Evolutionary conservation across 2,888 invertebrate genomes (phyloP).

Genomic region (Cataglyphis altisquamis): DNA sequence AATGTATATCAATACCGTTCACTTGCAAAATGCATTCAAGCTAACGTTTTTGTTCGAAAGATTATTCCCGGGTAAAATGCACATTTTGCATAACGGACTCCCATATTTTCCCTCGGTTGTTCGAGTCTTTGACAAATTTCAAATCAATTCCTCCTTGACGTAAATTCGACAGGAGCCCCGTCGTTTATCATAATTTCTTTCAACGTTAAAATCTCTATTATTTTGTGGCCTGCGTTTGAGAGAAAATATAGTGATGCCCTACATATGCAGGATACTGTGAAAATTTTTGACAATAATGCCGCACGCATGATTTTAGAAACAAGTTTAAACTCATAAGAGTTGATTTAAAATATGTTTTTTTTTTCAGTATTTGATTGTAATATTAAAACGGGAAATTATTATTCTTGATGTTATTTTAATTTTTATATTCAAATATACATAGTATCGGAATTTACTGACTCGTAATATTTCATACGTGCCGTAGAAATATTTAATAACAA

Average conservation of each 20-base stretch:
- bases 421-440: not conserved
- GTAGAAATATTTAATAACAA: slow-evolving; percentile 20
- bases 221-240: not conserved
- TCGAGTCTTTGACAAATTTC: slow-evolving; percentile 13
- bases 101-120: not conserved
- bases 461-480: not conserved
- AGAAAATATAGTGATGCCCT: not conserved
- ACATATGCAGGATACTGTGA: too few relatives aligned
- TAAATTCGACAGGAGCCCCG: slow-evolving; percentile 3
- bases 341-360: not conserved
- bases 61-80: slow-evolving; percentile 19
- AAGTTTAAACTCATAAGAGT: not conserved
- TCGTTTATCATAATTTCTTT: slow-evolving; percentile 10
- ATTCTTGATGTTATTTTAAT: not conserved
- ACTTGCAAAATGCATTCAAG: slow-evolving; percentile 45
- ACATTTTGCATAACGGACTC: not conserved
- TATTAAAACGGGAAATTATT: slow-evolving; percentile 26
- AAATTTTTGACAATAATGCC: slow-evolving; percentile 8
- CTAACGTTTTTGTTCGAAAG: not conserved
- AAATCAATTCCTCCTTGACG: not conserved
- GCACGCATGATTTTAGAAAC: not conserved
- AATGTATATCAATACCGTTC: slow-evolving; percentile 44
- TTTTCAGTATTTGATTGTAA: not conserved
- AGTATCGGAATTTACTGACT: slow-evolving; percentile 12
- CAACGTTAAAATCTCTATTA: not conserved